phyloP scores from a whole-genome alignment of 2,888 invertebrate genomes.

The Hypomecis punctinalis region DNA sequence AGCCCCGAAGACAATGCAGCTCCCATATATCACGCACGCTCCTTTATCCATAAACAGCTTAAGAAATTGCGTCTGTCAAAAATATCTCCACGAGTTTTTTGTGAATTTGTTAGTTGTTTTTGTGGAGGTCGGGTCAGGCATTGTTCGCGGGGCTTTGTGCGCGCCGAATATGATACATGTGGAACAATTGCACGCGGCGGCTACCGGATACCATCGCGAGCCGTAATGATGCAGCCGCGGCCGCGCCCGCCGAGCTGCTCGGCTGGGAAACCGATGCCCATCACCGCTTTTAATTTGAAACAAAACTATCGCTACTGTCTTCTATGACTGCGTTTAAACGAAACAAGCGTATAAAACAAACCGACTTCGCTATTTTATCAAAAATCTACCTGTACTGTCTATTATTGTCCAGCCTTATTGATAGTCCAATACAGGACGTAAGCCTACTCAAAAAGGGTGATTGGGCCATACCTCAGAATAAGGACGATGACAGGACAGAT shows the following conservation, averaged over 20 bases:
- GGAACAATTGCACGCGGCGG: conserved; percentile 28
- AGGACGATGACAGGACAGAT: no score
- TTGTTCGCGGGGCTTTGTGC: conserved; percentile 54
- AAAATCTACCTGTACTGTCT: neutral
- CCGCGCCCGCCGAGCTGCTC: neutral
- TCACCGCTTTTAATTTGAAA: neutral
- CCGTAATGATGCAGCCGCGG: conserved; percentile 23
- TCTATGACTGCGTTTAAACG: neutral
- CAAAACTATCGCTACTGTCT: neutral
- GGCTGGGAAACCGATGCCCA: neutral
- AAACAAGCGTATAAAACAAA: conserved; percentile 1
- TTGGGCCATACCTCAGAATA: no score
- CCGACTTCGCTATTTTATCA: conserved; percentile 1
- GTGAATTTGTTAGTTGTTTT: conserved; percentile 46
- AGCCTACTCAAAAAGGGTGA: no score
- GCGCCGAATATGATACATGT: conserved; percentile 37
- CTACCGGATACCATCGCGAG: conserved; percentile 26
- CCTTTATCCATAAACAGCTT: conserved; percentile 54
- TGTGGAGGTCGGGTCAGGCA: conserved; percentile 55
- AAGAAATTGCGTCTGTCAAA: conserved; percentile 63
- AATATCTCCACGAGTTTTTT: conserved; percentile 48
- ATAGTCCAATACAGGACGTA: no score
- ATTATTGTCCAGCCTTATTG: no score
- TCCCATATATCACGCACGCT: conserved; percentile 62
- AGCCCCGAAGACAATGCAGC: conserved; percentile 42